Conservation (phyloP, 2,113 vertebrate species). For the Xenus cinereus region DNA sequence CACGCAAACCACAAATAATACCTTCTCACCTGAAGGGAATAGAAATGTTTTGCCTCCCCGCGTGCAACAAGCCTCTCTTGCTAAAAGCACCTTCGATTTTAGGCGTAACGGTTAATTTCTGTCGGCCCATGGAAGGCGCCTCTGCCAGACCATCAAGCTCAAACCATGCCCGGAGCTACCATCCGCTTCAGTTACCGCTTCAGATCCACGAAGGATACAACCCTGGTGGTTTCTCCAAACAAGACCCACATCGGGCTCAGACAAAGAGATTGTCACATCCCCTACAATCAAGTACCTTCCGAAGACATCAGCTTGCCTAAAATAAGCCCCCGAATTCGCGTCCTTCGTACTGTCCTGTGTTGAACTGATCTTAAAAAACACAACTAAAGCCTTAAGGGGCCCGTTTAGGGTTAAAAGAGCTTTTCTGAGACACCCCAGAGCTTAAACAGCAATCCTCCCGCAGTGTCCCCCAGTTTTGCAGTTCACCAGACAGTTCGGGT, state of each 20-base stretch:
- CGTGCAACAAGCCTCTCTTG: not conserved
- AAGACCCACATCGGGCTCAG: not conserved
- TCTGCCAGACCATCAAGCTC: not conserved
- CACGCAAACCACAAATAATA: not conserved
- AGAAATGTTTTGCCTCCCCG: not conserved
- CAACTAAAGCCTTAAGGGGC: not conserved
- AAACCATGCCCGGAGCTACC: not conserved
- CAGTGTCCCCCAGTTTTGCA: not conserved
- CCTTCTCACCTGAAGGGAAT: not conserved
- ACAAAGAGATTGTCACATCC: not conserved
- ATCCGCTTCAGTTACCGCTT: not conserved
- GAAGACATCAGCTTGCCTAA: not conserved
- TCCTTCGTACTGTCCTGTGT: not conserved
- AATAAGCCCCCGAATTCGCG: not conserved
- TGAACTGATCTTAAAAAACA: not conserved
- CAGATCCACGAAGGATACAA: not conserved
- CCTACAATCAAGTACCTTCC: not conserved
- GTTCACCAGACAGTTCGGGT: not conserved
- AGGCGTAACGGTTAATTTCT: not conserved
- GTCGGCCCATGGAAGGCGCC: not conserved
- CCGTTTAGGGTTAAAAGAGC: not conserved
- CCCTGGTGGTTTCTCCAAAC: not conserved
- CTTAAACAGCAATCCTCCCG: not conserved
- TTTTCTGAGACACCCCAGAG: not conserved
- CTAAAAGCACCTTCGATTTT: not conserved